A percentile compares a stretch with the other conserved stretches of the same genome.
Evolutionary conservation across 2,797 vertebrate species (phyloP).

Genomic region (Poeciliopsis presidionis): DNA sequence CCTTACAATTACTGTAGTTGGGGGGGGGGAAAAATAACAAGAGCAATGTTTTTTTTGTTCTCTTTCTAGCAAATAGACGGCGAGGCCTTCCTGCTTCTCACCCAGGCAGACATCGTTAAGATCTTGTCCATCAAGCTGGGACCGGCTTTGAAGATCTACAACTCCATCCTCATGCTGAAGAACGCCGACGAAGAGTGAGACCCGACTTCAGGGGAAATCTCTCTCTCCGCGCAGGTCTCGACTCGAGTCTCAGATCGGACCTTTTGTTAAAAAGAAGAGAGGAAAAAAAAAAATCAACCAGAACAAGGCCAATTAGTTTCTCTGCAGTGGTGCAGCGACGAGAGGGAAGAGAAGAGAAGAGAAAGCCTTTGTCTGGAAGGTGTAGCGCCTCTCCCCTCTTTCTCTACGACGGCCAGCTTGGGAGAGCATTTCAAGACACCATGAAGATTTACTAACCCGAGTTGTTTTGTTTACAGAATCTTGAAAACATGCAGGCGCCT

Average conservation of each 20-base stretch:
- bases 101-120: slow-evolving; percentile 85
- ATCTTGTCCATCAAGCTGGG: slow-evolving; percentile 86
- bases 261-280: slow-evolving; percentile 6
- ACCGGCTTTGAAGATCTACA: slow-evolving; percentile 86
- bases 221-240: neutral
- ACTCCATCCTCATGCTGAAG: slow-evolving; percentile 87
- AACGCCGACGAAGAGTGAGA: slow-evolving; percentile 82
- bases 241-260: slow-evolving; percentile 27
- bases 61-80: slow-evolving; percentile 83
- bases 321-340: slow-evolving; percentile 21
- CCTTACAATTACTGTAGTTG: neutral
- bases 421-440: slow-evolving; percentile 46
- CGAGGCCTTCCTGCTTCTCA: slow-evolving; percentile 85
- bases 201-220: neutral
- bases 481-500: slow-evolving; percentile 67
- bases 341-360: slow-evolving; percentile 25
- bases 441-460: slow-evolving; percentile 46
- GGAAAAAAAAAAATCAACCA: neutral
- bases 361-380: slow-evolving; percentile 47
- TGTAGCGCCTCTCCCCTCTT: slow-evolving; percentile 19
- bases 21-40: neutral
- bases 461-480: slow-evolving; percentile 68
- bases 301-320: slow-evolving; percentile 19
- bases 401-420: slow-evolving; percentile 32
- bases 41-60: neutral